These are phyloP conservation scores for Lagorchestes hirsutus DNA, from an alignment of 2,797 vertebrate species.

Conservation along the genomic window DNA sequence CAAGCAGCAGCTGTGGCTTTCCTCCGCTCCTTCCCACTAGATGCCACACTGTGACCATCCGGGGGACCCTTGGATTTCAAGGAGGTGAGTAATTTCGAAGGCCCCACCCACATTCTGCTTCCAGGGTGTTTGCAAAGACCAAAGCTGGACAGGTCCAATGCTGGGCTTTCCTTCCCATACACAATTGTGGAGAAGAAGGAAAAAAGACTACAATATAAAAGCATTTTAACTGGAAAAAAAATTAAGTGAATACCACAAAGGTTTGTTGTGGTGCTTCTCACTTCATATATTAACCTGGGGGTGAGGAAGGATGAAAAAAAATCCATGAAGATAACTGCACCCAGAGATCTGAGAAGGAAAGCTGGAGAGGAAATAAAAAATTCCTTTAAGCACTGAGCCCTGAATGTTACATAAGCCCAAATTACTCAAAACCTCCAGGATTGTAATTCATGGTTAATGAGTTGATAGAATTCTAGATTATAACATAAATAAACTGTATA, in stretches of 20 bases:
- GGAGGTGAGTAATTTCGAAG: neutral
- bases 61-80: neutral
- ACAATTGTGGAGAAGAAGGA: neutral
- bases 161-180: neutral
- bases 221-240: slow-evolving; percentile 26
- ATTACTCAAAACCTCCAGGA: slow-evolving; percentile 36
- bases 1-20: neutral
- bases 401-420: slow-evolving; percentile 46
- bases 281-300: slow-evolving; percentile 19
- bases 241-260: slow-evolving; percentile 6
- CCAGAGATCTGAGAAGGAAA: slow-evolving; percentile 23
- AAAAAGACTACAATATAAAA: neutral
- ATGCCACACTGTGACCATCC: neutral
- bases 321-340: slow-evolving; percentile 17
- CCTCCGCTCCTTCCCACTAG: neutral
- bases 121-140: slow-evolving; percentile 6
- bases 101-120: neutral
- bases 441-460: slow-evolving; percentile 10
- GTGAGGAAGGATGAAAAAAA: slow-evolving; percentile 22
- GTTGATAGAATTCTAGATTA: slow-evolving; percentile 37
- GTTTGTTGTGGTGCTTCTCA: neutral
- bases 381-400: slow-evolving; percentile 43
- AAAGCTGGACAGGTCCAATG: slow-evolving; percentile 35
- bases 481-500: slow-evolving; percentile 61
- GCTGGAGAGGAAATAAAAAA: slow-evolving; percentile 56